Base-by-base conservation (phyloP, 2,888 invertebrate genomes). In the Andrena hattorfiana region DNA sequence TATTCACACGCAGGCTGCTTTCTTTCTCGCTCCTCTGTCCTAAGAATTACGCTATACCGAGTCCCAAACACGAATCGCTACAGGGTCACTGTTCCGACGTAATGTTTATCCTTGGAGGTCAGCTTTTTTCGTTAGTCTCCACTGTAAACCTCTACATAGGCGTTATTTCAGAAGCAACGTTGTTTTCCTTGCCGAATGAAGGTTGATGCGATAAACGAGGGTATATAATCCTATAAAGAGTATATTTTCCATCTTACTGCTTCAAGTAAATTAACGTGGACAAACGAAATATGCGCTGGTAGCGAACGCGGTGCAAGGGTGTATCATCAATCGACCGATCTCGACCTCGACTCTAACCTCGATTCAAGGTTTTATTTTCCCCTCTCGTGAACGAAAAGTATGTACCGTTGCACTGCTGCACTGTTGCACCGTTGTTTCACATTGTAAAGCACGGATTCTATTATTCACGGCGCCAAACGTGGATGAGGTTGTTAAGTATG, bases 281-380 rank as follows among this genome's bases (percentile, higher is more conserved):
- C 42, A 42, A 42, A 42, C 42, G 42, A 42, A 42, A 42, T 42
- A 16, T 42, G 4, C 42, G 5, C 42, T 42, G 42, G 0, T 42
- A 42, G 42, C 42, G 42, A 16, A 1, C 42, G 54, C 63, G 32
- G 35, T 28, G 64, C 23, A 35, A 26, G 54, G 28, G 59, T 26
- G 71, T 79, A 66, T 72, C 71, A 60, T 80, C 72, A 67, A 81
- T 81, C 80, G 81, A 81, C 67, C 80, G 62, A 80, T 71, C 71
- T 48, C 71, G 72, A 81, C 81, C 81, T 67, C 81, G 81, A 72
- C 81, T 80, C 32, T 67, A 72, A 80, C 80, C 80, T 56, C 80
- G 67, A 71, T 67, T 71, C 80, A 77, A 77, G 77, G 77, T 77
- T 77, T 67, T 49, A 51, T 64, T 49, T 67, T 23, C 75, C 51